Percentiles rank a stretch among this genome's conserved stretches.
phyloP scores from a whole-genome alignment of 2,797 vertebrate species.

The Zenarchopterus dispar region DNA sequence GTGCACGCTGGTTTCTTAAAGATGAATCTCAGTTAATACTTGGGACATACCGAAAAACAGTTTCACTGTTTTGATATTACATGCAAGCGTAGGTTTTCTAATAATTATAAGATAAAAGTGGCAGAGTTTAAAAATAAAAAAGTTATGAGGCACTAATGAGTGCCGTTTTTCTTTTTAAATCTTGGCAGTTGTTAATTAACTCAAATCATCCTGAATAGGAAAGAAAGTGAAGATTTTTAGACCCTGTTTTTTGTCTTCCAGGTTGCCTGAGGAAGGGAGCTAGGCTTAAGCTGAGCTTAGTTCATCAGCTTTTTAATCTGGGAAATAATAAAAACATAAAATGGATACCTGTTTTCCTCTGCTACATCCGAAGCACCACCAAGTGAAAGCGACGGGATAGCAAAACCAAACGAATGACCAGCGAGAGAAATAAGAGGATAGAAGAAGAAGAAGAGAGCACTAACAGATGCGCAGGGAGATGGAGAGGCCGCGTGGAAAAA shows the following conservation, averaged over 20 bases:
- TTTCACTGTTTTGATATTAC: too few species aligned
- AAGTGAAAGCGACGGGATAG: conserved; percentile 98
- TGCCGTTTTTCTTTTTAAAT: too few species aligned
- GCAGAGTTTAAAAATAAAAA: too few species aligned
- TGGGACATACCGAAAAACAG: too few species aligned
- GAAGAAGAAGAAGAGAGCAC: conserved; percentile 78
- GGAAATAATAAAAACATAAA: conserved; percentile 99
- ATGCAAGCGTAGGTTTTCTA: too few species aligned
- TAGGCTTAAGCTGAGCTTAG: conserved; percentile 98
- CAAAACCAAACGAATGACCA: conserved; percentile 91
- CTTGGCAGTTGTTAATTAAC: too few species aligned
- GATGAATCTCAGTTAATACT: not conserved
- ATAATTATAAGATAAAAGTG: too few species aligned
- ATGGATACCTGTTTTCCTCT: conserved; percentile 99
- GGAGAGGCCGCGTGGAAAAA: conserved; percentile 74
- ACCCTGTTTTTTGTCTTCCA: conserved; percentile 64
- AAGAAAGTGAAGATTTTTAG: too few species aligned
- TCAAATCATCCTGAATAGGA: too few species aligned
- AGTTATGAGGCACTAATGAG: too few species aligned
- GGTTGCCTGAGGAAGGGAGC: conserved; percentile 93
- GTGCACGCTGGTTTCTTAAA: not conserved
- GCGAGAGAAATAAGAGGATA: conserved; percentile 79
- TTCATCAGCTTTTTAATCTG: conserved; percentile 99
- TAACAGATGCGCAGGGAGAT: conserved; percentile 80
- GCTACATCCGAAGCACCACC: conserved; percentile 99